These are phyloP conservation scores for Notarius lentiginosus DNA, from an alignment of 2,113 vertebrate species.

Conservation along the genomic window DNA sequence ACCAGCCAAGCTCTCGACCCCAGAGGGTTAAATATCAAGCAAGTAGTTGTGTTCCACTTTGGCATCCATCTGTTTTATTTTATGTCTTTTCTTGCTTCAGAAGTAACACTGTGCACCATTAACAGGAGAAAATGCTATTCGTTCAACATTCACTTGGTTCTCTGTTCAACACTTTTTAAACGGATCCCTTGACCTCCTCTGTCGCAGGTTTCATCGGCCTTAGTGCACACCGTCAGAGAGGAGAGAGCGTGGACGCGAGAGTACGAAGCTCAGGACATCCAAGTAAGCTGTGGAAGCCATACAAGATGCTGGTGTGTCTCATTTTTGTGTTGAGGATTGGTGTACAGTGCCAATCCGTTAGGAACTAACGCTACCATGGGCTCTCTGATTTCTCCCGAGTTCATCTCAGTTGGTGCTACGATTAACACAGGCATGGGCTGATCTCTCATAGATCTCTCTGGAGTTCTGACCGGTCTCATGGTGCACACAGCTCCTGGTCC, in stretches of 20 bases:
- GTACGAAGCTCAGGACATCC: neutral
- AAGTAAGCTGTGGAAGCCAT: neutral
- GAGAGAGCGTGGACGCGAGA: conserved; percentile 22
- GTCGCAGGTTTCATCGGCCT: conserved; percentile 88
- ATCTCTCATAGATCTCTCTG: neutral
- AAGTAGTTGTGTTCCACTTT: too few species aligned
- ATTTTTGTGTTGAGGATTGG: neutral
- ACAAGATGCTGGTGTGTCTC: neutral
- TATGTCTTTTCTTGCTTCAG: neutral
- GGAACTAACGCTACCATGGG: neutral
- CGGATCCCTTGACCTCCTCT: neutral
- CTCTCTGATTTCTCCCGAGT: neutral
- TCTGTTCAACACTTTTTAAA: neutral
- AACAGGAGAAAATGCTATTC: neutral
- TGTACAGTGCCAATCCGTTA: conserved; percentile 20
- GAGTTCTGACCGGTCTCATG: neutral
- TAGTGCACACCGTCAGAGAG: conserved; percentile 59
- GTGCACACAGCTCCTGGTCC: neutral
- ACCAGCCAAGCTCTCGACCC: too few species aligned
- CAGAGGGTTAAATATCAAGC: too few species aligned
- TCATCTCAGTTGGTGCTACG: conserved; percentile 9
- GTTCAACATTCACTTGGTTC: neutral
- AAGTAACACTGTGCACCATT: neutral
- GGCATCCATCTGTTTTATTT: too few species aligned
- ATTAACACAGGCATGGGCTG: neutral